Evolutionary conservation across 2,888 invertebrate species (phyloP).

Genomic region (Dicycla oo): DNA sequence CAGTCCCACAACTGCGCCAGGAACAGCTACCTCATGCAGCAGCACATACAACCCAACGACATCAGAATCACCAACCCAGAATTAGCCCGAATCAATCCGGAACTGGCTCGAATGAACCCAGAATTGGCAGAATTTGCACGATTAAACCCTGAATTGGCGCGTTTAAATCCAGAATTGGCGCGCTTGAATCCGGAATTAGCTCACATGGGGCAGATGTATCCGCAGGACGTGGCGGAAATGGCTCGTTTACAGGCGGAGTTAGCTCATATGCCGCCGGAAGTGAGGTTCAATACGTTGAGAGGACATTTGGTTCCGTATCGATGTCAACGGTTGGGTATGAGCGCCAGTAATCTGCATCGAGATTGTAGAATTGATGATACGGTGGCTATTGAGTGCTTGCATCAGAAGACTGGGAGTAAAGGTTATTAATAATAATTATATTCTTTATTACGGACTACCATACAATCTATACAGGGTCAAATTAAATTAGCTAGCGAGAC

Average conservation of each 20-base stretch:
- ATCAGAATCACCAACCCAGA: slow-evolving; percentile 45
- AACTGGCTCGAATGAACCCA: slow-evolving; percentile 64
- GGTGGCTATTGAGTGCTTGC: slow-evolving; percentile 81
- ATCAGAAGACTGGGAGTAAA: slow-evolving; percentile 84
- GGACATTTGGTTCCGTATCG: slow-evolving; percentile 86
- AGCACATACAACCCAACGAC: slow-evolving; percentile 62
- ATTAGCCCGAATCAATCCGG: slow-evolving; percentile 61
- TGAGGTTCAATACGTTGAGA: slow-evolving; percentile 82
- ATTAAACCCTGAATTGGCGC: slow-evolving; percentile 17
- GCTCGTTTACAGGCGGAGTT: slow-evolving; percentile 65
- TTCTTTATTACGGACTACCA: too few species aligned
- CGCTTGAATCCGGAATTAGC: slow-evolving; percentile 66
- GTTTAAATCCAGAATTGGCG: slow-evolving; percentile 66
- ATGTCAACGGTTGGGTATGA: slow-evolving; percentile 82
- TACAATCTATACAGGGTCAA: too few species aligned
- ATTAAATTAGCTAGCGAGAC: too few species aligned
- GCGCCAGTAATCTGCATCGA: slow-evolving; percentile 82
- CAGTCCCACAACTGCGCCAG: slow-evolving; percentile 79
- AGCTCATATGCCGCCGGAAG: slow-evolving; percentile 62
- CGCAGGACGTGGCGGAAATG: slow-evolving; percentile 67
- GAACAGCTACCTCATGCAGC: slow-evolving; percentile 77
- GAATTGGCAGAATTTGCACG: slow-evolving; percentile 72
- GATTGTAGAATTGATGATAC: slow-evolving; percentile 80
- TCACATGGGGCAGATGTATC: slow-evolving; percentile 75
- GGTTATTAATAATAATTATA: too few species aligned